These are phyloP conservation scores for Chaunax sp. DNA, from an alignment of 2,797 vertebrate species.

Conservation along the genomic window DNA sequence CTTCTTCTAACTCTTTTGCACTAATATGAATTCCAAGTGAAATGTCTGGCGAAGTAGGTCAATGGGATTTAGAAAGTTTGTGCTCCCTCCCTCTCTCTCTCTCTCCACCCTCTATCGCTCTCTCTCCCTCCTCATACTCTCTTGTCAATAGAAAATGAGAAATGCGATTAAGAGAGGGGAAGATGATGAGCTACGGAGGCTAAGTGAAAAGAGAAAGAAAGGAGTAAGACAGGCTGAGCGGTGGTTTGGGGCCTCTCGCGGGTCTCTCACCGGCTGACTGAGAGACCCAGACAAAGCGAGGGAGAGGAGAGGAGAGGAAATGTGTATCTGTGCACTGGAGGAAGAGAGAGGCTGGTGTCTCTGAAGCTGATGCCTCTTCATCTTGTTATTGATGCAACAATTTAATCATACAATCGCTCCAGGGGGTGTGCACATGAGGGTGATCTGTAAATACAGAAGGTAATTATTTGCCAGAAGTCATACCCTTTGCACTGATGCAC, in stretches of 20 bases:
- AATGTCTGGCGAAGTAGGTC: slow-evolving; percentile 84
- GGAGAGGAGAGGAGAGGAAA: slow-evolving; percentile 38
- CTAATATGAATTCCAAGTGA: slow-evolving; percentile 82
- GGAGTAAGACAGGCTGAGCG: slow-evolving; percentile 52
- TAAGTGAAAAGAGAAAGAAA: slow-evolving; percentile 43
- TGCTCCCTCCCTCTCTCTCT: slow-evolving; percentile 32
- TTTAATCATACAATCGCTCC: slow-evolving; percentile 81
- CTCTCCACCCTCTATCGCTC: slow-evolving; percentile 48
- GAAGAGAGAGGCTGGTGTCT: slow-evolving; percentile 67
- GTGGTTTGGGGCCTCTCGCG: slow-evolving; percentile 61
- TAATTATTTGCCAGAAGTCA: slow-evolving; percentile 81
- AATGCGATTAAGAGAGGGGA: slow-evolving; percentile 75
- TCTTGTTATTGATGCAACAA: slow-evolving; percentile 81
- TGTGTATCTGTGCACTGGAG: slow-evolving; percentile 68
- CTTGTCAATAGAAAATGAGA: slow-evolving; percentile 81
- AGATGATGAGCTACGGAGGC: slow-evolving; percentile 68
- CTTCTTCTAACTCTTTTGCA: slow-evolving; percentile 74
- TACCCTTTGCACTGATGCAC: slow-evolving; percentile 66
- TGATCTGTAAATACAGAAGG: slow-evolving; percentile 83
- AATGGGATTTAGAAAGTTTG: slow-evolving; percentile 83
- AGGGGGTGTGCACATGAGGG: slow-evolving; percentile 77
- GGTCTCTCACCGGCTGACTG: slow-evolving; percentile 72
- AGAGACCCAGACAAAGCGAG: slow-evolving; percentile 57
- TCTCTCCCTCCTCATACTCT: slow-evolving; percentile 44
- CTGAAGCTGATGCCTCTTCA: slow-evolving; percentile 68